Conservation (phyloP, 2,113 vertebrate species). For the Leptosomus discolor region DNA sequence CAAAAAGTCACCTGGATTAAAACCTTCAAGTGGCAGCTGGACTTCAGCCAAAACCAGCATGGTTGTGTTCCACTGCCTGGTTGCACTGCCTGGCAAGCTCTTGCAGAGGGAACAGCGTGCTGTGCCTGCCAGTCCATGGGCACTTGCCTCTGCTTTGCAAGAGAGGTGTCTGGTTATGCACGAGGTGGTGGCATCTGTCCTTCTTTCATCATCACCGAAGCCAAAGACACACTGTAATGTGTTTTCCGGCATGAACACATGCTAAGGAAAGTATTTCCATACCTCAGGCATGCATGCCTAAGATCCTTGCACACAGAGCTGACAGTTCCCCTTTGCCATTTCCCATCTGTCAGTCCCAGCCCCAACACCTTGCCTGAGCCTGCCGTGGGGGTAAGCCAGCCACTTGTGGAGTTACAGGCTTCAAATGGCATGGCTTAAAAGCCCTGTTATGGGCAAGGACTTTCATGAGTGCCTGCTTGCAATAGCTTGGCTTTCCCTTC, state of each 20-base stretch:
- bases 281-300: neutral
- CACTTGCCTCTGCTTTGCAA: neutral
- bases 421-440: neutral
- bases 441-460: neutral
- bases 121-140: neutral
- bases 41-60: neutral
- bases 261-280: neutral
- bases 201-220: neutral
- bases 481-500: neutral
- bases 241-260: fast-evolving
- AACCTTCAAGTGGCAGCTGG: neutral
- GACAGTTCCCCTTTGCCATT: neutral
- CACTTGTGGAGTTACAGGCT: neutral
- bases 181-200: neutral
- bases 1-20: neutral
- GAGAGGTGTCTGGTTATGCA: neutral
- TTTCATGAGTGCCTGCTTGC: neutral
- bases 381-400: neutral
- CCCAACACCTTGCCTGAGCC: neutral
- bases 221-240: neutral
- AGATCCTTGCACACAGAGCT: neutral
- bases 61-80: neutral
- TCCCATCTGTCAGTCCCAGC: neutral
- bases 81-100: neutral
- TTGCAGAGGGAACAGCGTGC: neutral